These are phyloP conservation scores for Acleris cristana DNA, from an alignment of 2,888 invertebrate genomes.

Conservation along the genomic window DNA sequence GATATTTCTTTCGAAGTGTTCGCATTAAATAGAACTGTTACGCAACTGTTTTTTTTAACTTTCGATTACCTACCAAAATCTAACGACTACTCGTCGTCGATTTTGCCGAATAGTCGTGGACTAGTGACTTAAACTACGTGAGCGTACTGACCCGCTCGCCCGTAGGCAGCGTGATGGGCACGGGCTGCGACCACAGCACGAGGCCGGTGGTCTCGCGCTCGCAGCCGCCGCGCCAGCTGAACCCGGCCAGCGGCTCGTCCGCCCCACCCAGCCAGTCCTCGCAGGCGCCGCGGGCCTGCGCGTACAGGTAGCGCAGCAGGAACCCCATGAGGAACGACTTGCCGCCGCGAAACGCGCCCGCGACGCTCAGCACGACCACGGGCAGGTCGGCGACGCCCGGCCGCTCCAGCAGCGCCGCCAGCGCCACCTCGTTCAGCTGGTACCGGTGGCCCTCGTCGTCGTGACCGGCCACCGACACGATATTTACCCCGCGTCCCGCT, in stretches of 20 bases:
- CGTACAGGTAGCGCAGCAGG: conserved; percentile 53
- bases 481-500: conserved; percentile 1
- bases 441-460: conserved; percentile 21
- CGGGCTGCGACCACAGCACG: conserved; percentile 96
- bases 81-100: too few relatives aligned
- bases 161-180: conserved; percentile 85
- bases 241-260: conserved; percentile 90
- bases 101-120: too few relatives aligned
- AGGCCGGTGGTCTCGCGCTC: conserved; percentile 98
- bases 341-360: conserved; percentile 56
- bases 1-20: too few relatives aligned
- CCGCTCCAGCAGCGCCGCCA: conserved; percentile 14
- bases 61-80: too few relatives aligned
- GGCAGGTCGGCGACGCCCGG: conserved; percentile 46
- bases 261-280: conserved; percentile 92
- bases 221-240: conserved; percentile 96
- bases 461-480: conserved; percentile 2
- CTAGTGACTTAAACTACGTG: neutral
- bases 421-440: conserved; percentile 38
- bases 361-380: conserved; percentile 54
- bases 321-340: conserved; percentile 59
- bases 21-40: too few relatives aligned
- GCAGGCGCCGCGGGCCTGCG: conserved; percentile 46
- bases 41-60: too few relatives aligned
- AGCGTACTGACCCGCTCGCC: neutral